Evolutionary conservation across 2,797 vertebrate genomes (phyloP), one percentile per base, ranked within the genome.

Genomic region (Danio tinwini): DNA sequence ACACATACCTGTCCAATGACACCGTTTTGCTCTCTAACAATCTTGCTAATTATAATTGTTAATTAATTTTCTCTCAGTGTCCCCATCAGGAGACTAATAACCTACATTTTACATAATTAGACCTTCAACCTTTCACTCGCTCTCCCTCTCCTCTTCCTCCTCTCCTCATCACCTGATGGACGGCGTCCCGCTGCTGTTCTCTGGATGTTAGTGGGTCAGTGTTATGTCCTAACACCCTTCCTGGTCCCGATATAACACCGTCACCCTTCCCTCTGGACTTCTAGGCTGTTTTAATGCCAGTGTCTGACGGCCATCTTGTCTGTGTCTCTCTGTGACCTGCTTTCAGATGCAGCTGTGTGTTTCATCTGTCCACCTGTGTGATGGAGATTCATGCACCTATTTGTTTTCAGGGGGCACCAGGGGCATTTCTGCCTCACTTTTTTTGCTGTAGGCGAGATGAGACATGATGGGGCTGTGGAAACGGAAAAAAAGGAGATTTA

Each of bases 11-110:
- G 92, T 92, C 91, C 90, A 79, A 84, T 93, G 94, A 94, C 93
- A 95, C 93, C 89, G 90, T 95, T 95, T 92, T 92, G 92, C 93
- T 93, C 92, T 95, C 93, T 92, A 95, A 94, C 93, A 94, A 94
- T 93, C 92, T 94, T 92, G 93, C 93, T 95, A 95, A 95, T 95
- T 94, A 95, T 94, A 95, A 93, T 93, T 92, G 92, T 94, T 95
- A 95, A 95, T 95, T 94, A 93, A 95, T 94, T 94, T 90, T 93
- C 91, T 92, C 91, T 82, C 91, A 88, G 91, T 89, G 91, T 93
- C 92, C 92, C 93, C 92, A 94, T 93, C 94, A 93, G 90, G 94
- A 95, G 94, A 95, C 92, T 93, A 94, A 94, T 92, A 94, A 94
- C 94, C 94, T 95, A 95, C 93, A 95, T 95, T 93, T 93, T 88